Base-by-base conservation (phyloP, 2,888 invertebrate genomes). In the Gymnosoma rotundatum region DNA sequence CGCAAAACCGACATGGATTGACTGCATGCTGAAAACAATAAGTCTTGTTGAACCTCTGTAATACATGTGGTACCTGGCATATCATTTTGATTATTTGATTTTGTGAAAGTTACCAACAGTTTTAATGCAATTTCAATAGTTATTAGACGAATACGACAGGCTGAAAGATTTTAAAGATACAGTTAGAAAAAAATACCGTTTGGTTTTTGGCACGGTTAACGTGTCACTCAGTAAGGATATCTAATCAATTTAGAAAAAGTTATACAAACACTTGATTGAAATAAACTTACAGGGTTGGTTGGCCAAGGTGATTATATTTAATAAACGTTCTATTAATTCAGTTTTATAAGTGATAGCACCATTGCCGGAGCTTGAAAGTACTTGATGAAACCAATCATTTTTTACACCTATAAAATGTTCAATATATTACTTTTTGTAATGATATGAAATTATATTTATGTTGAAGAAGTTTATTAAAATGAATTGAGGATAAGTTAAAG, bases 81-180 rank as follows among this genome's bases (percentile, higher is more conserved):
- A 14, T 89, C 88, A 52, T 89, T 89, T 10, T 88, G 86, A 54
- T 42, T 73, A 52, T 81, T 85, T 0, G 90, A 87, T 67, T 91
- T 91, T 87, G 94, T 93, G 89, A 96, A 92, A 91, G 95, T 95
- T 89, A 96, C 93, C 78, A 98, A 93, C 54, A 99, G 93, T 73
- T 97, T 95, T 81, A 98, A 94, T 56, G 96, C 95, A 89, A 99
- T 93, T 91, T 99, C 98, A 86, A 99, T 93, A 0, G 99, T 99
- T 8, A 98, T 96, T 73, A 99, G 94, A 9, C 99, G 95, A 32
- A 99, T 96, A 91, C 96, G 95, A 88, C 97, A 96, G 32, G 96
- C 97, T 95, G 36, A 25, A 70, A 66, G n/a, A 61, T 10, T 32
- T 3, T 14, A 48, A 2, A n/a, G 10, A 42, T 42, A 14, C 3